Base-by-base conservation (phyloP, 2,888 invertebrate genomes). In the Drosophila anomalata region DNA sequence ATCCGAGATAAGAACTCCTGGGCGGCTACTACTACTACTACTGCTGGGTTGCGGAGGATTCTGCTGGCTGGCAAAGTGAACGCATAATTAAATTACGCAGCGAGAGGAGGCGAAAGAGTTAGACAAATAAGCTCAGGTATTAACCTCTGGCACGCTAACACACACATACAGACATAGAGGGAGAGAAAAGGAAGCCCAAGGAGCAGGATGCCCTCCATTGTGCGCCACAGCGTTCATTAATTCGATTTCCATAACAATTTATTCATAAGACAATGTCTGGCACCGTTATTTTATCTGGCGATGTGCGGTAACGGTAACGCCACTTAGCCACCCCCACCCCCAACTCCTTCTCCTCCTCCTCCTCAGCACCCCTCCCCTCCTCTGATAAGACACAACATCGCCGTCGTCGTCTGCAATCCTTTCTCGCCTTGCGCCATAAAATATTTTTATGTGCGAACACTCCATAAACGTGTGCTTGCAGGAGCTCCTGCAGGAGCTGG, bases 201-300 rank as follows among this genome's bases (percentile, higher is more conserved):
- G 53, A 57, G 63, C 53, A 54, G 36, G n/a, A 2, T n/a, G n/a
- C n/a, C 75, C 82, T 73, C 74, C 88, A 88, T 83, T 84, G 84
- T 86, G 87, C 86, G 77, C 79, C 87, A 82, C 86, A 88, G 90
- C 90, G 90, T 91, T 91, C 91, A 91, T 91, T 91, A 91, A 91
- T 91, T 91, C 92, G 91, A 91, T 91, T 91, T 91, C 91, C 92
- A 91, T 91, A 91, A 91, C 92, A 91, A 91, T 91, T 91, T 91
- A 91, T 91, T 91, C 92, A 91, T 91, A 91, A 91, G 91, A 91
- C 91, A 90, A 90, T 91, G 92, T 91, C 91, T 91, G 90, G 91
- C 89, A 90, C 89, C 90, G 90, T 91, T 89, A 91, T 91, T 89
- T 90, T 90, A 90, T 90, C 90, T 90, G 88, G 89, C 89, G 87